Base-by-base conservation (phyloP, 2,888 invertebrate species). In the Sminthurides aquaticus region DNA sequence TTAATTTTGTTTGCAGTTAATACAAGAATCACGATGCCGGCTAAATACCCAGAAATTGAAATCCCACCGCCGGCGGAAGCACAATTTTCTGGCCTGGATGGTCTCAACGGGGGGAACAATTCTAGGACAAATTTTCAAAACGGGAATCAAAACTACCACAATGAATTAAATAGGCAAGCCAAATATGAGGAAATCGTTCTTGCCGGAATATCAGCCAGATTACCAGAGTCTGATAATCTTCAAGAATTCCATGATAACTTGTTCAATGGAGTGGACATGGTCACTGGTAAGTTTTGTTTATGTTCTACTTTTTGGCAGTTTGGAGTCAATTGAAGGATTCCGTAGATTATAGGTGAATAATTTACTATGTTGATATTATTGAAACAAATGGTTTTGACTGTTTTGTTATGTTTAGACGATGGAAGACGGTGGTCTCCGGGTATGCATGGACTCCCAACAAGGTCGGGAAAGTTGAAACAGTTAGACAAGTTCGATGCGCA, bases 201-300 rank as follows among this genome's bases (percentile, higher is more conserved):
- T 58, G 76, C 75, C 24, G 92, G 93, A 24, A 83, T 92, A 75
- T 90, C 91, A 64, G 81, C 49, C 5, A 20, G 96, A 71, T 84
- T 97, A 75, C 98, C 98, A 15, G 92, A 97, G 81, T 91, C 91
- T 71, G 85, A 87, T 75, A 88, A 83, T 79, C 88, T 98, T 77
- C 91, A 91, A 74, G 97, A 98, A 81, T 97, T 98, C 80, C 89
- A 88, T 76, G 84, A 89, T 76, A 88, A 96, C 79, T 85, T 98
- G 62, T 89, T 93, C 79, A 88, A 88, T 68, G 91, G 92, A 62
- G 85, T 92, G 55, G 97, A 98, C 79, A 86, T 98, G 82, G 88
- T 97, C 69, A 95, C 92, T 29, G 94, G 90, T 64, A 58, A 5
- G 24, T 43, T 2, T 24, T 60, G 5, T 20, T 20, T 18, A 52